Evolutionary conservation across 2,888 invertebrate genomes (phyloP).

Genomic region (Cistogaster globosa): DNA sequence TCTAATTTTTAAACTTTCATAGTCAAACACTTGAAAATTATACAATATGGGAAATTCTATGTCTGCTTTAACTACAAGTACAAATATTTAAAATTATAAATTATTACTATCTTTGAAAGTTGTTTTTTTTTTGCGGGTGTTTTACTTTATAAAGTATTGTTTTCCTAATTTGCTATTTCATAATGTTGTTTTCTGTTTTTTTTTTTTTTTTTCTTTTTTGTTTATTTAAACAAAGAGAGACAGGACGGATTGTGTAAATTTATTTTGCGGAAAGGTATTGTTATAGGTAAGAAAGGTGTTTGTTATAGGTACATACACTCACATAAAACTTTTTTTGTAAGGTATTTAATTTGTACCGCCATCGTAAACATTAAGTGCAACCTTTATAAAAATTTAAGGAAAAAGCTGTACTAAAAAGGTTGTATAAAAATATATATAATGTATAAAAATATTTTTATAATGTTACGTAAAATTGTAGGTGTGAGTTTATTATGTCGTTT

Average conservation of each 20-base stretch:
- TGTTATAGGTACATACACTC: neutral
- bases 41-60: too few relatives aligned
- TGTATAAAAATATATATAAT: neutral
- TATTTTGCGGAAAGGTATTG: neutral
- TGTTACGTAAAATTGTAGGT: neutral
- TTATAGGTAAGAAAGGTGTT: neutral
- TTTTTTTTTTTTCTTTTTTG: constrained; percentile 25
- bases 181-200: neutral
- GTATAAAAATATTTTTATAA: neutral
- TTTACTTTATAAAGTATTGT: too few relatives aligned
- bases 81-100: too few relatives aligned
- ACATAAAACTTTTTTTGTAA: constrained; percentile 7
- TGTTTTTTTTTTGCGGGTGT: too few relatives aligned
- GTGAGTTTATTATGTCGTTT: neutral
- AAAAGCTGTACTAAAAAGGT: too few relatives aligned
- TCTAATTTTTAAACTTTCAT: too few relatives aligned
- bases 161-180: too few relatives aligned
- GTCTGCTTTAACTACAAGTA: too few relatives aligned
- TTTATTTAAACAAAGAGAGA: constrained; percentile 36
- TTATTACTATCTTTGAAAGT: too few relatives aligned
- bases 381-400: constrained; percentile 1
- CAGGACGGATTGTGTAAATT: neutral
- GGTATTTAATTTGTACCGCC: constrained; percentile 16
- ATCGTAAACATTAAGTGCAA: neutral
- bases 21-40: too few relatives aligned